Evolutionary conservation across 2,888 invertebrate species (phyloP), one percentile per base, ranked within the genome.

Genomic region (Drosophila nigricruria): DNA sequence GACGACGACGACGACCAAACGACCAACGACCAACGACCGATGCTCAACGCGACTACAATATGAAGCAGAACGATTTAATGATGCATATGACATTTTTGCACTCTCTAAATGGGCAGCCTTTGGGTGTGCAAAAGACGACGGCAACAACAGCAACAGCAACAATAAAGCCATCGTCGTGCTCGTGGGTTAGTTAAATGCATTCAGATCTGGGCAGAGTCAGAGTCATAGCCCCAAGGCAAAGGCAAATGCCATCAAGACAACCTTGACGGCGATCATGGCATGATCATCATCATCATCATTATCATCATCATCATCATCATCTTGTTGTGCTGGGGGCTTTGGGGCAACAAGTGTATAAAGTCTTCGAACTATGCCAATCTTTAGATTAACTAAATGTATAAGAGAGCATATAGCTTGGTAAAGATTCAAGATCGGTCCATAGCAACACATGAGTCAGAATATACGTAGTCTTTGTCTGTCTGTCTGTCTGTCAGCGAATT

Each of bases 61-160:
- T 86, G 85, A 86, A 80, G 89, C 90, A 88, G 88, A 90, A 85
- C 90, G 88, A 80, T 86, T 90, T 88, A 90, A 90, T 90, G 89
- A 90, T 86, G 90, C 89, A 86, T 90, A 89, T 88, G 90, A 90
- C 90, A 89, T 87, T 90, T 89, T 89, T 89, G 89, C 88, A 85
- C 89, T 88, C 84, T 86, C 82, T 84, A 83, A 88, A 85, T 87
- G 79, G 83, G 78, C 84, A 82, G 80, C 67, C 87, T 77, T 69
- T 76, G 77, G 76, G 63, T 77, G 76, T 73, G 79, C 79, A 72
- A 69, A 60, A 67, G 68, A 67, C 61, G 64, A 65, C 60, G 43
- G 59, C 69, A 75, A 42, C 70, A 59, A n/a, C 50, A 50, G 12
- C 49, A 62, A 20, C 75, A 70, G 52, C 77, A 69, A 61, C 76